Percentiles rank a stretch among this genome's conserved stretches.
Conservation (phyloP, 37 sponge, comb jelly and placozoan species). For the Ephydatia muelleri region DNA sequence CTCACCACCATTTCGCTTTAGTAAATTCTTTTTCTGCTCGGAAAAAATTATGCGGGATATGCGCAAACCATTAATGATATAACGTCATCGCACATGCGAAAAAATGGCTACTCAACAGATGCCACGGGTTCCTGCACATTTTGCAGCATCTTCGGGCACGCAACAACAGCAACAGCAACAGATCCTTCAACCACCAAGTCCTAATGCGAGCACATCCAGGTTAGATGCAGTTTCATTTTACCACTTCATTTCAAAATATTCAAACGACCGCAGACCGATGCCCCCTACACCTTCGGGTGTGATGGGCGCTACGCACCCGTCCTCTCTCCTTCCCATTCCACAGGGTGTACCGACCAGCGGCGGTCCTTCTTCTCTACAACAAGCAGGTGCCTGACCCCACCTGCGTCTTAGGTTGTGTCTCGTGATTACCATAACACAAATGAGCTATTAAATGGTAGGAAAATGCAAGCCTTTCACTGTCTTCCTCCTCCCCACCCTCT, state of each 20-base stretch:
- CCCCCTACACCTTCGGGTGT: not conserved
- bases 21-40: no score
- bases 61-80: not conserved
- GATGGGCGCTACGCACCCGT: not conserved
- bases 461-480: not conserved
- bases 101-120: not conserved
- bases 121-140: not conserved
- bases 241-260: not conserved
- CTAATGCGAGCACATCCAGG: not conserved
- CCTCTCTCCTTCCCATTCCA: slow-evolving; percentile 32
- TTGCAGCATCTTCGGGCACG: no score
- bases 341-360: not conserved
- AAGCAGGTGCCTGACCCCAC: slow-evolving; percentile 23
- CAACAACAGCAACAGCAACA: slow-evolving; percentile 5
- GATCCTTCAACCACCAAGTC: not conserved
- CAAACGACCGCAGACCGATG: not conserved
- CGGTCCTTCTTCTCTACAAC: not conserved
- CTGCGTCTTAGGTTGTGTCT: not conserved
- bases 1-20: no score
- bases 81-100: not conserved
- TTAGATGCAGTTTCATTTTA: not conserved
- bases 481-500: not conserved
- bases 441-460: not conserved
- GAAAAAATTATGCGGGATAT: not conserved
- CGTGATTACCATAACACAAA: slow-evolving; percentile 1